Evolutionary conservation across 1,140 invertebrate species (phyloP).

Genomic region (Druon quercuslanigerum): DNA sequence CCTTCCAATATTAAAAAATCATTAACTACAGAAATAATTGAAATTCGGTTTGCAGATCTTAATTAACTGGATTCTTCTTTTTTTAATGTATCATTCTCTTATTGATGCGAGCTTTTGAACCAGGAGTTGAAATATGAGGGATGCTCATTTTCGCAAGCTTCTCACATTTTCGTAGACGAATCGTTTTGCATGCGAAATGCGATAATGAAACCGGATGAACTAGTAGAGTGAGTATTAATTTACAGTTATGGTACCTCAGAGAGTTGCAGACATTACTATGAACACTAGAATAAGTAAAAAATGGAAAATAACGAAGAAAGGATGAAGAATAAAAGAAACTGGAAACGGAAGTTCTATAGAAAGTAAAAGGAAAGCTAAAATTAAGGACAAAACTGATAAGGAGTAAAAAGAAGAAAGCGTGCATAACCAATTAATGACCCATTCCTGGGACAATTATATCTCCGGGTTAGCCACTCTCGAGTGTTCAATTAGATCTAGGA

Average conservation of each 20-base stretch:
- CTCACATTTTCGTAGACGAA: constrained; percentile 14
- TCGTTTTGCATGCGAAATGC: constrained; percentile 5
- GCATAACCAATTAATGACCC: constrained; percentile 20
- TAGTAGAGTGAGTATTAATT: constrained; percentile 24
- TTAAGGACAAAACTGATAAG: not conserved
- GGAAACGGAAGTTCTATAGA: not conserved
- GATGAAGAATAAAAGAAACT: not conserved
- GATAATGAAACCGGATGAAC: constrained; percentile 2
- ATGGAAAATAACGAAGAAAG: not conserved
- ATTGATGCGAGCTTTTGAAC: not conserved
- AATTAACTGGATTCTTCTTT: no score
- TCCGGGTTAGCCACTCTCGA: not conserved
- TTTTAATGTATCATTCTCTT: not conserved
- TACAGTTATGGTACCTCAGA: not conserved
- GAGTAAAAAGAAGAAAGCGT: not conserved
- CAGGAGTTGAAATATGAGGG: constrained; percentile 1
- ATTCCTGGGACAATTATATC: constrained; percentile 10
- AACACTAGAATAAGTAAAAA: not conserved
- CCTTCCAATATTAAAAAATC: no score
- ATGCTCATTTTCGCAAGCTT: constrained; percentile 9
- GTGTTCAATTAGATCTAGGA: not conserved
- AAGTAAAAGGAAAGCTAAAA: not conserved
- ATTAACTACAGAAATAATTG: no score
- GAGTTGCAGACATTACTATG: constrained; percentile 2
- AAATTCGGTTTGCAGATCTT: no score